A percentile compares a stretch with the other conserved stretches of the same genome.
These are phyloP conservation scores for Cladopsammia gracilis DNA, from an alignment of 64 coral and sea anemone genomes.

Conservation along the genomic window DNA sequence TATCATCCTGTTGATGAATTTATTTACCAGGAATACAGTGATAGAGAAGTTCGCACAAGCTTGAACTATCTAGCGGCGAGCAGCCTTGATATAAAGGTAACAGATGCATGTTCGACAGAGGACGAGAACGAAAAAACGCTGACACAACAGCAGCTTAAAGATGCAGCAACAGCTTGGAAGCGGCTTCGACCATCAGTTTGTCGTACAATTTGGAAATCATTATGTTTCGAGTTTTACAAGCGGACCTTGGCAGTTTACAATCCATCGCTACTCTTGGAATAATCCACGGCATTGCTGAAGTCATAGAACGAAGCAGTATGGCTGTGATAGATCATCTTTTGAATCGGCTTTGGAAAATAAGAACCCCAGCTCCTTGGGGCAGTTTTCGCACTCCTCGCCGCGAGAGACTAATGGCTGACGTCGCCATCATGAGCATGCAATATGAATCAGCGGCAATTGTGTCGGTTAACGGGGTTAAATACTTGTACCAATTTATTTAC, in stretches of 20 bases:
- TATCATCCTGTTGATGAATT: background rate
- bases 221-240: slow-evolving; percentile 3
- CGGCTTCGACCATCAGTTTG: background rate
- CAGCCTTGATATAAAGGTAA: background rate
- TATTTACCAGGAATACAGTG: slow-evolving; percentile 21
- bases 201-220: background rate
- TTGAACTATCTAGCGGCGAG: background rate
- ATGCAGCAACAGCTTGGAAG: background rate
- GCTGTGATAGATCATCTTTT: background rate
- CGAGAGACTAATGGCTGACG: slow-evolving; percentile 2
- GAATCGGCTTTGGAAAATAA: background rate
- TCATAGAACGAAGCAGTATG: slow-evolving; percentile 10
- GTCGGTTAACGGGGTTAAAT: background rate
- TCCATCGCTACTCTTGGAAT: background rate
- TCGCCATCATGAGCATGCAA: slow-evolving; percentile 1
- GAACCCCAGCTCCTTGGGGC: background rate
- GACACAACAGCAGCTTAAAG: background rate
- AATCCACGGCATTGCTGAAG: background rate
- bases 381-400: slow-evolving; percentile 1
- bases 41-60: background rate
- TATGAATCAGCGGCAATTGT: slow-evolving; percentile 7
- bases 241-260: background rate
- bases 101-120: background rate
- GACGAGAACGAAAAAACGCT: background rate
- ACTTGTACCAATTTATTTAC: background rate